These are phyloP conservation scores for Pristionchus fissidentatus DNA, from an alignment of 2,888 invertebrate genomes.

Conservation along the genomic window DNA sequence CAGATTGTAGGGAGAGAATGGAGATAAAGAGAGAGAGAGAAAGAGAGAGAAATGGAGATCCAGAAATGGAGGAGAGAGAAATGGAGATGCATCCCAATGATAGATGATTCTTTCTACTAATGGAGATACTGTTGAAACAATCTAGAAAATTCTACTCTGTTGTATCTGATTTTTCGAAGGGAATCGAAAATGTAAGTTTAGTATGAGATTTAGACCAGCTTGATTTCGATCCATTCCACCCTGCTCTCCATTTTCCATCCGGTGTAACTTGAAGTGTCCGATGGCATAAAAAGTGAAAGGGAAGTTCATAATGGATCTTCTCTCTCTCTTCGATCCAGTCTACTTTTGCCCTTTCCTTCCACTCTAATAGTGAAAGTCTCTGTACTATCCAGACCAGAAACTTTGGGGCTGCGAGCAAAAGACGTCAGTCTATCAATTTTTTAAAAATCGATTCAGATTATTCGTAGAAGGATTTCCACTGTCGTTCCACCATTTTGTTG, in stretches of 20 bases:
- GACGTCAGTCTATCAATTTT: background rate
- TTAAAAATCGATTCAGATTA: background rate
- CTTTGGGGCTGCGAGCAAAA: no score
- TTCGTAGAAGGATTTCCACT: background rate
- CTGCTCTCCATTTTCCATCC: background rate
- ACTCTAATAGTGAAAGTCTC: no score
- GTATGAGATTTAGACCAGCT: background rate
- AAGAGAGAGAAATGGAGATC: background rate
- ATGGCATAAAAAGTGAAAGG: background rate
- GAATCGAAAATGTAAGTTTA: background rate
- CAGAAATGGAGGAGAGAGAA: background rate
- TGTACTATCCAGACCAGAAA: no score
- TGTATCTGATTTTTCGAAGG: background rate
- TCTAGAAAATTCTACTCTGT: background rate
- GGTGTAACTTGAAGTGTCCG: background rate
- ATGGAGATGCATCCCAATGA: background rate
- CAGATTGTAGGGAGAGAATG: background rate
- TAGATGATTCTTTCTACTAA: background rate
- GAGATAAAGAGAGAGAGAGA: conserved; percentile 3
- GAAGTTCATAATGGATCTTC: conserved; percentile 6
- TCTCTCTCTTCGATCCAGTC: conserved; percentile 12
- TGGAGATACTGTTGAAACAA: background rate
- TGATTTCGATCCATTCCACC: background rate
- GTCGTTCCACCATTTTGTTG: background rate
- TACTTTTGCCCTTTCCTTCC: background rate